Base-by-base conservation (phyloP, 2,888 invertebrate species). In the Acrobasis repandana region DNA sequence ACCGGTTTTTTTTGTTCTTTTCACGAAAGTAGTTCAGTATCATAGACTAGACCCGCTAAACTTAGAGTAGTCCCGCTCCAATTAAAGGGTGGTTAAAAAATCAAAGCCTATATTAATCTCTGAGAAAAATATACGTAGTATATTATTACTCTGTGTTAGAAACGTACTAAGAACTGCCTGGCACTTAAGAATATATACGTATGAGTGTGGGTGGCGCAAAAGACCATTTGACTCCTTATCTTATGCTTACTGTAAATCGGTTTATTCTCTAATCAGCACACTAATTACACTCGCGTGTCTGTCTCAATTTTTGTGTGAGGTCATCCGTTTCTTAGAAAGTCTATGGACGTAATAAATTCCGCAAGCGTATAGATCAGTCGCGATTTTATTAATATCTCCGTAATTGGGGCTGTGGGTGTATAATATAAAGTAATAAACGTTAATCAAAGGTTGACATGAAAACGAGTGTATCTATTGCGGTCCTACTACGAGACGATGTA, bases 401-500 rank as follows among this genome's bases (percentile, higher is more conserved):
- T 58, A 50, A 58, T 50, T 58, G 49, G 18, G 36, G 9, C 11
- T 33, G 58, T 58, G 58, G 58, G 58, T 49, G 58, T 58, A 49
- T 49, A 49, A 58, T 58, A 49, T 18, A 18, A n/a, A 58, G 20
- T 36, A 49, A 58, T 58, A 58, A 58, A 58, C 49, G 58, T 58
- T 58, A 38, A 58, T 58, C 58, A 58, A 58, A 58, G 58, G 58
- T 58, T 58, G 58, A 58, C 58, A 38, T 9, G 9, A 56, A 46
- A 52, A 46, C 28, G 9, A n/a, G n/a, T 46, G 1, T 48, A 48
- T 57, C 56, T 56, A 1, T 33, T n/a, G 34, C 9, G 54, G 38
- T 8, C 54, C 54, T 54, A 54, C 54, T 9, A 54, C 43, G 38
- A 43, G 14, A 54, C 15, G 8, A 10, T 14, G 50, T 8, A 28